These are phyloP conservation scores for Ormyrus rosae DNA, from an alignment of 2,888 invertebrate species.

Conservation along the genomic window DNA sequence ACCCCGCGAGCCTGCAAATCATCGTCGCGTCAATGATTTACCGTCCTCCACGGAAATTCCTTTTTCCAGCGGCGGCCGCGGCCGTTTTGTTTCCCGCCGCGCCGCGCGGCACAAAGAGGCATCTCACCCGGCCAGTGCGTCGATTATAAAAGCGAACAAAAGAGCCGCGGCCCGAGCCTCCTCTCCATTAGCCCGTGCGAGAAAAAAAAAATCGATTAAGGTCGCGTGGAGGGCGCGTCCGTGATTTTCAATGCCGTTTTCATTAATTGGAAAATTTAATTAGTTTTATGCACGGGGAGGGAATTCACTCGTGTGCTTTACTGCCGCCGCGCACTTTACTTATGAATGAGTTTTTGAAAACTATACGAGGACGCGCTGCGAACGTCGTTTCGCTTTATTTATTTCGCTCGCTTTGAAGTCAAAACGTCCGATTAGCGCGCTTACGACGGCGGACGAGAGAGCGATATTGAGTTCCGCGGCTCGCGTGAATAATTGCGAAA, in stretches of 20 bases:
- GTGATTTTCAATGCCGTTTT: slow-evolving; percentile 21
- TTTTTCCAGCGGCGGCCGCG: neutral
- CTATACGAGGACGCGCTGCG: no score
- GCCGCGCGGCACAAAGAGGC: slow-evolving; percentile 4
- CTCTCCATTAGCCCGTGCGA: neutral
- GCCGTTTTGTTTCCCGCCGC: neutral
- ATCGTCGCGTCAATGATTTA: slow-evolving; percentile 1
- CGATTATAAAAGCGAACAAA: slow-evolving; percentile 37
- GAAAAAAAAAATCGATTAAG: slow-evolving; percentile 33
- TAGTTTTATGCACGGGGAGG: neutral
- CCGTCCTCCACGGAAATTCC: neutral
- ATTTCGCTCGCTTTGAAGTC: no score
- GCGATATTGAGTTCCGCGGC: no score
- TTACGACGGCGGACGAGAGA: no score
- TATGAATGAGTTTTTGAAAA: no score
- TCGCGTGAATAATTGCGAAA: no score
- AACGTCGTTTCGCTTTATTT: no score
- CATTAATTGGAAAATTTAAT: slow-evolving; percentile 8
- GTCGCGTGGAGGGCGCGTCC: neutral
- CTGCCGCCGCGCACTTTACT: no score
- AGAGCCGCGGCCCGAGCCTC: neutral
- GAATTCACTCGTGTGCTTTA: no score
- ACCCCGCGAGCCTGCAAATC: no score
- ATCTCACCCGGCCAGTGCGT: neutral
- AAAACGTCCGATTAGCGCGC: no score